Evolutionary conservation across 2,888 invertebrate genomes (phyloP).

Genomic region (Melikaiella ostensackeni): DNA sequence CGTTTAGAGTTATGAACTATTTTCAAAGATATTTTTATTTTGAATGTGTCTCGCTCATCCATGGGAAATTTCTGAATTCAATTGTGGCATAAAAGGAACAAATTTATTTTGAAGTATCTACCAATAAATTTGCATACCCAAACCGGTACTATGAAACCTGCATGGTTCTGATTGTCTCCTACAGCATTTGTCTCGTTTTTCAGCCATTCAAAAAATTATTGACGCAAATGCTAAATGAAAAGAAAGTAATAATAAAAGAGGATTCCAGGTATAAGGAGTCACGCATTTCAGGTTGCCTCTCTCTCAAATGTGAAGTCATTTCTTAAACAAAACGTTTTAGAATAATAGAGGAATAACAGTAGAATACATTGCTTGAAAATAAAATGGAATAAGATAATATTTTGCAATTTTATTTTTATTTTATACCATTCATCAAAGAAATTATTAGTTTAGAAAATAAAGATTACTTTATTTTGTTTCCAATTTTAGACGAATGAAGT

Average conservation of each 20-base stretch:
- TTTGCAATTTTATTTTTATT: too few species aligned
- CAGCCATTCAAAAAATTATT: background rate
- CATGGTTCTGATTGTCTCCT: background rate
- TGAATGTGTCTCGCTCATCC: background rate
- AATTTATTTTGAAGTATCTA: background rate
- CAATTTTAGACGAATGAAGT: background rate
- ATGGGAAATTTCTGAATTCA: background rate
- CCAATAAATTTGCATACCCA: background rate
- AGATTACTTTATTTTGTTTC: background rate
- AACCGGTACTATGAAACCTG: background rate
- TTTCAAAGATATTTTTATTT: background rate
- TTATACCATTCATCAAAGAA: too few species aligned
- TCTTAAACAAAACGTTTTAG: background rate
- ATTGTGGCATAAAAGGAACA: background rate
- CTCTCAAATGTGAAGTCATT: background rate
- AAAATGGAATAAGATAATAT: too few species aligned
- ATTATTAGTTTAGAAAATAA: too few species aligned
- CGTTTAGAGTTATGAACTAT: background rate
- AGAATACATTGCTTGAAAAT: too few species aligned
- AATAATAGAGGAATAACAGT: background rate
- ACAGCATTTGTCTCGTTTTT: background rate
- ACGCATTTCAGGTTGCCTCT: background rate
- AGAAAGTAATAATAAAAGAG: slow-evolving; percentile 1
- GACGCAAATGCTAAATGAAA: background rate
- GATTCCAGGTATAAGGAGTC: background rate